Conservation (phyloP, 2,888 invertebrate genomes). For the Tetanocera ferruginea region DNA sequence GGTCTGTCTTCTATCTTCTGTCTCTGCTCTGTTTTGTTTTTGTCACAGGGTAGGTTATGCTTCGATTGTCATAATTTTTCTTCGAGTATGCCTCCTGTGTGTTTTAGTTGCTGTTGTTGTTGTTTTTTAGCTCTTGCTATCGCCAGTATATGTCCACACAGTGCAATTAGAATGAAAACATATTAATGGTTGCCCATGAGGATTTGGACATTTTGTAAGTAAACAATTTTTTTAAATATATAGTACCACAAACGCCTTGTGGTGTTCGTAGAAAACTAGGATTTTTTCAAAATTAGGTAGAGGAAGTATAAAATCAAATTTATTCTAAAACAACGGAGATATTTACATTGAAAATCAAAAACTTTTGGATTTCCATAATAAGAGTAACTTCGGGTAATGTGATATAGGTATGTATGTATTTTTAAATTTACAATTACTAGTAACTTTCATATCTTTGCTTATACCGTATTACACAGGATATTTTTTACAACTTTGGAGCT, state of each 20-base stretch:
- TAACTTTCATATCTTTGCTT: no score
- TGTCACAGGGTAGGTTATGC: constrained; percentile 11
- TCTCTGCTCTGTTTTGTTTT: not conserved
- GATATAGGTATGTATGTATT: no score
- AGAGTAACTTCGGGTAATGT: no score
- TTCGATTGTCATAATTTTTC: constrained; percentile 19
- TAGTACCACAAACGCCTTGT: no score
- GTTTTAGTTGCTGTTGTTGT: not conserved
- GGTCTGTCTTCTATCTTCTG: not conserved
- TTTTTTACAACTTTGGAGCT: no score
- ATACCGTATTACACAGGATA: no score
- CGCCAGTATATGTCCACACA: not conserved
- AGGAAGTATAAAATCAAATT: not conserved
- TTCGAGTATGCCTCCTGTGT: constrained; percentile 22
- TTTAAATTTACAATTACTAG: no score
- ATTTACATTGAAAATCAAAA: not conserved
- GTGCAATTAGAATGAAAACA: constrained; percentile 6
- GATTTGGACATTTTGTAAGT: no score
- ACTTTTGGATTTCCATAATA: no score
- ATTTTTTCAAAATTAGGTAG: not conserved
- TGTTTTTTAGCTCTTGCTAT: constrained; percentile 10
- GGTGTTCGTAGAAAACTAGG: no score
- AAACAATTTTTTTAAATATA: not conserved
- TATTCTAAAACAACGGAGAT: not conserved
- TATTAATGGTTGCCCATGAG: not conserved